Base-by-base conservation (phyloP, 2,113 vertebrate species). In the Pithys albifrons region DNA sequence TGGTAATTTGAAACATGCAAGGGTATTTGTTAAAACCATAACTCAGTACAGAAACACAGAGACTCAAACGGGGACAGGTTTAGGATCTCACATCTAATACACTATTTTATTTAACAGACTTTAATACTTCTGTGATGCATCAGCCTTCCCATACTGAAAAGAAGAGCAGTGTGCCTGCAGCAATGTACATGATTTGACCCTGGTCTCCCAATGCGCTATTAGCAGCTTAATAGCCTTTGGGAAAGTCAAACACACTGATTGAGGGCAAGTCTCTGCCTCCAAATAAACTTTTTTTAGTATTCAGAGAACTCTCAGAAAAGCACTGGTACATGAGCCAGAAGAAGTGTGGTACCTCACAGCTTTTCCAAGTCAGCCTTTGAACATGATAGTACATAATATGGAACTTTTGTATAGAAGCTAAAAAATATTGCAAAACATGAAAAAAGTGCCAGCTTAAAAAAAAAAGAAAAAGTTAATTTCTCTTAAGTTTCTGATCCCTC, bases 371-470 rank as follows among this genome's bases (percentile, higher is more conserved):
- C 49, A 52, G 39, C 9, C 33, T 84, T 84, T 89, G 35, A 85
- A 80, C 17, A 51, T 0, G 0, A 37, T 2, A 73, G 17, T 9
- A 18, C 37, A 43, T 27, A 70, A 77, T 2, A 12, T 10, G 1
- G 17, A 57, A 61, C 13, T 73, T 39, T 25, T 84, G 81, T 43
- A 61, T 6, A 65, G 46, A 73, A 39, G 7, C 2, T 31, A 74
- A 73, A 81, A 69, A 70, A 41, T 76, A 51, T 7, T 65, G 23
- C 35, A 81, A 77, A 57, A 61, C 22, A 23, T 25, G 0, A 58
- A 59, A 62, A 59, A 64, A 14, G 18, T 12, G 9, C 2, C 16
- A 54, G 24, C 22, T 54, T 19, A 7, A 59, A 62, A 58, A 22
- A 7, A 59, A 62, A 52, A 22, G 2, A 33, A n/a, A 37, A 46